These are phyloP conservation scores for Venusia cambrica DNA, from an alignment of 2,888 invertebrate genomes.

Conservation along the genomic window DNA sequence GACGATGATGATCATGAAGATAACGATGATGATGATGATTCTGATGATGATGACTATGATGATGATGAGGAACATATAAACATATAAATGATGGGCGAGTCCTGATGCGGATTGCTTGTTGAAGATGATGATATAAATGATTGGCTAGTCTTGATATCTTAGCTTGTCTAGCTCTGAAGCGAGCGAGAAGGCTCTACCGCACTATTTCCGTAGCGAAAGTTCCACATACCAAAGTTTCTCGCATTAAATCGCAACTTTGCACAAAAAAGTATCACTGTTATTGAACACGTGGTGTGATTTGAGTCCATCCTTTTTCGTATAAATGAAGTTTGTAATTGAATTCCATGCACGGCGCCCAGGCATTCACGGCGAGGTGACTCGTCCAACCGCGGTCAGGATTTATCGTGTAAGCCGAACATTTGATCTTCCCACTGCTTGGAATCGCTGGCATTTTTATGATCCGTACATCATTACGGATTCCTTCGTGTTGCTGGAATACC, in stretches of 20 bases:
- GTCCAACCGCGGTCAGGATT: slow-evolving; percentile 65
- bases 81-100: too few relatives aligned
- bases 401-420: slow-evolving; percentile 65
- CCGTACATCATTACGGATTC: slow-evolving; percentile 50
- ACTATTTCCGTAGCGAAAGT: too few relatives aligned
- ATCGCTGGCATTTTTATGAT: slow-evolving; percentile 63
- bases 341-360: slow-evolving; percentile 56
- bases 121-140: too few relatives aligned
- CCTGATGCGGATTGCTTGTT: too few relatives aligned
- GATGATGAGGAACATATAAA: too few relatives aligned
- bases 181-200: too few relatives aligned
- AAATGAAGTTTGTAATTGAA: slow-evolving; percentile 63
- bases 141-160: too few relatives aligned
- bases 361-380: slow-evolving; percentile 52
- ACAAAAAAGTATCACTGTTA: slow-evolving; percentile 21
- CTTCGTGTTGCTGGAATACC: slow-evolving; percentile 23
- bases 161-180: too few relatives aligned
- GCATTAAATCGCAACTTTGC: slow-evolving; percentile 14
- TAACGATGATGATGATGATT: too few relatives aligned
- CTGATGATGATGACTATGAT: too few relatives aligned
- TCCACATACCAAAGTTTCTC: slow-evolving; percentile 2
- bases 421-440: slow-evolving; percentile 53
- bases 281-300: slow-evolving; percentile 24
- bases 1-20: too few relatives aligned
- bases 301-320: slow-evolving; percentile 45